These are phyloP conservation scores for Benthosema pterotum DNA, from an alignment of 2,797 vertebrate genomes.

Conservation along the genomic window DNA sequence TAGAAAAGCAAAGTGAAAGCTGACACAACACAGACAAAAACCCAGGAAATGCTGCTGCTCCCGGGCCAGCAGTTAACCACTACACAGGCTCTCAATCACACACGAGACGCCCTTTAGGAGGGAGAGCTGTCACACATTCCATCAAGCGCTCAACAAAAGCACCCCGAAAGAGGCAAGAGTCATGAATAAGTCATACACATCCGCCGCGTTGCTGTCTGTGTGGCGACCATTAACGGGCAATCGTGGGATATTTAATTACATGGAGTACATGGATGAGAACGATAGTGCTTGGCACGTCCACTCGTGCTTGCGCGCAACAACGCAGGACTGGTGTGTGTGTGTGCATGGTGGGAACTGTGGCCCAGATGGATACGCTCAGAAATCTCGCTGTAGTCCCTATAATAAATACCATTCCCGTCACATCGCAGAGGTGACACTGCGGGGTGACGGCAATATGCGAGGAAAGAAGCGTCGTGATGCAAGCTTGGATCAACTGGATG, in stretches of 20 bases:
- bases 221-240: slow-evolving; percentile 54
- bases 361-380: slow-evolving; percentile 8
- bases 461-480: slow-evolving; percentile 1
- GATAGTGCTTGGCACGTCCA: slow-evolving; percentile 48
- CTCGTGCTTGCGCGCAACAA: slow-evolving; percentile 22
- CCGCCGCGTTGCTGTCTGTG: slow-evolving; percentile 41
- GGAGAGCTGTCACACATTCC: slow-evolving; percentile 65
- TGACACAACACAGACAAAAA: slow-evolving; percentile 54
- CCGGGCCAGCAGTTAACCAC: slow-evolving; percentile 60
- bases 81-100: slow-evolving; percentile 59
- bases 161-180: slow-evolving; percentile 57
- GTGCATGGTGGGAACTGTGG: neutral
- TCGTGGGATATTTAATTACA: slow-evolving; percentile 58
- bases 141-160: slow-evolving; percentile 69
- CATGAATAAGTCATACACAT: slow-evolving; percentile 72
- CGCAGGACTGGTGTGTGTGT: slow-evolving; percentile 5
- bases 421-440: slow-evolving; percentile 20
- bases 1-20: slow-evolving; percentile 30
- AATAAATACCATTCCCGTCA: slow-evolving; percentile 19
- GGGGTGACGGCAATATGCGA: slow-evolving; percentile 3
- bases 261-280: slow-evolving; percentile 13
- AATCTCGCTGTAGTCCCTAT: slow-evolving; percentile 7
- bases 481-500: slow-evolving; percentile 16
- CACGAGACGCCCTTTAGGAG: slow-evolving; percentile 51
- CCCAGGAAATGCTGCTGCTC: slow-evolving; percentile 47